Evolutionary conservation across 1,140 invertebrate genomes (phyloP).

Genomic region (Laodelphax striatellus): DNA sequence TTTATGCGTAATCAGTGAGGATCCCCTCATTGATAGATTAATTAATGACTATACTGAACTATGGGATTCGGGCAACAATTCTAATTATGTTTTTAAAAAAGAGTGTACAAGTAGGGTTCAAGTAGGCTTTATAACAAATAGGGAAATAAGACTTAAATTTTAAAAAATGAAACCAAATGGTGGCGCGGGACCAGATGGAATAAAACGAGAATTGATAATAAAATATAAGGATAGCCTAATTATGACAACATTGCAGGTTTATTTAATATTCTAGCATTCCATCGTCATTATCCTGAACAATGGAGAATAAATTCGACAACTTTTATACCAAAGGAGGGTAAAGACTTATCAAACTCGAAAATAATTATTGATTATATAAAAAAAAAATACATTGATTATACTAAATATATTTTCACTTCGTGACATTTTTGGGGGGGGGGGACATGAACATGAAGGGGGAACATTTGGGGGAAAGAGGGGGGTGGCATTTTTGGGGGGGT

Average conservation of each 20-base stretch:
- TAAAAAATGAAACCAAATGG: neutral
- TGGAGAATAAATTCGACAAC: conserved; percentile 21
- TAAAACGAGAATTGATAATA: neutral
- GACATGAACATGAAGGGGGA: no score
- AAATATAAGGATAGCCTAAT: no score
- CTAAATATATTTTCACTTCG: no score
- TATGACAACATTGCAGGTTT: neutral
- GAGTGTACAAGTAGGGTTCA: neutral
- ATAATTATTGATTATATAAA: no score
- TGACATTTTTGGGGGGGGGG: no score
- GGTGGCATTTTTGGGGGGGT: no score
- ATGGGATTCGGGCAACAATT: neutral
- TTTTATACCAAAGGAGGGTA: conserved; percentile 24
- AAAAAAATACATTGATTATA: no score
- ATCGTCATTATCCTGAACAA: neutral
- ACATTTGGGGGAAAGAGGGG: no score
- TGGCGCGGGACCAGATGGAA: conserved; percentile 5
- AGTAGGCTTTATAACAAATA: neutral
- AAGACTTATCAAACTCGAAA: conserved; percentile 2
- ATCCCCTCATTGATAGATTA: neutral
- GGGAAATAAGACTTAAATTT: neutral
- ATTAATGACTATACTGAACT: neutral
- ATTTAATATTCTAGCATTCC: conserved; percentile 8
- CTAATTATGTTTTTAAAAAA: no score
- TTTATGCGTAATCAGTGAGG: neutral